phyloP scores from a whole-genome alignment of 2,113 vertebrate species.

The Agapornis roseicollis region DNA sequence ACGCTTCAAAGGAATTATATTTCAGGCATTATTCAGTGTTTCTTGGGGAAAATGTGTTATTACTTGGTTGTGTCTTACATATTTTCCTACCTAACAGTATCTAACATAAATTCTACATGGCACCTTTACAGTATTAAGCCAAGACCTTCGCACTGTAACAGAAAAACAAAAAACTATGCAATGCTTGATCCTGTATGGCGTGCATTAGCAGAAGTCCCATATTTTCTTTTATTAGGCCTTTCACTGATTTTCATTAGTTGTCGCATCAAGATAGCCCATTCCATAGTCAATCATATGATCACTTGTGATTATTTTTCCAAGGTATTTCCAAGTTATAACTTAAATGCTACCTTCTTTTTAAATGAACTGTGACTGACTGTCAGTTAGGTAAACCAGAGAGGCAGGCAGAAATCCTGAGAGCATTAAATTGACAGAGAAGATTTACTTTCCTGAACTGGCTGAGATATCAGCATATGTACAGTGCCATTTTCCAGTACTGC shows the following conservation, averaged over 20 bases:
- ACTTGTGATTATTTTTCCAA: background rate
- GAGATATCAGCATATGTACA: background rate
- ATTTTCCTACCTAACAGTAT: background rate
- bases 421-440: background rate
- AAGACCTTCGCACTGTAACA: background rate
- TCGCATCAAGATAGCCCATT: background rate
- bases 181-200: background rate
- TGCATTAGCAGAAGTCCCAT: background rate
- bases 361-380: background rate
- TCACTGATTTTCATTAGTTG: background rate
- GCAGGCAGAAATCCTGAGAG: background rate
- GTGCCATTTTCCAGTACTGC: background rate
- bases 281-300: background rate
- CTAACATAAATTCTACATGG: background rate
- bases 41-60: background rate
- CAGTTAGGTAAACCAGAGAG: background rate
- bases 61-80: background rate
- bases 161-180: background rate
- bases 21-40: background rate
- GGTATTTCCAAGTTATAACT: background rate
- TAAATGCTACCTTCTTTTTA: background rate
- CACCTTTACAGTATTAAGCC: background rate
- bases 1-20: background rate
- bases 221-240: background rate
- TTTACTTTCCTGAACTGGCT: background rate